Conservation (phyloP, 30 jellyfish, hydroid and myxozoan genomes). For the Mastigias papua region DNA sequence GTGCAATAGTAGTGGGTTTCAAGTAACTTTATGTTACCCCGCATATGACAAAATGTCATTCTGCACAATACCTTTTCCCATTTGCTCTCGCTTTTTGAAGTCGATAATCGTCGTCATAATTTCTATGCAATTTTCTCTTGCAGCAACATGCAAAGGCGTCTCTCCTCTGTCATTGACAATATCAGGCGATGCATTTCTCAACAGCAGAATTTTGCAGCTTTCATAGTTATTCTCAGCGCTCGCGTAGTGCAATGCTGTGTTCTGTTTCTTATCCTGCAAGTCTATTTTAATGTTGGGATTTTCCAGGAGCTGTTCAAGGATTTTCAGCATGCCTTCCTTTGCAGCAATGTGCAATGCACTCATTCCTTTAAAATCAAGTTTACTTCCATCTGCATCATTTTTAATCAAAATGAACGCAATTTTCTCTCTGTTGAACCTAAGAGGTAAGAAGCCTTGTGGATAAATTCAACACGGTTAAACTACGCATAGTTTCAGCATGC, state of each 20-base stretch:
- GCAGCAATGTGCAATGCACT: constrained; percentile 48
- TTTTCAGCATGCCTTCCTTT: neutral
- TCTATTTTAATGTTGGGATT: constrained; percentile 2
- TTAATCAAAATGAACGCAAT: constrained; percentile 23
- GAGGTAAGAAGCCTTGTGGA: neutral
- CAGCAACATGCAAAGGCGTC: constrained; percentile 48
- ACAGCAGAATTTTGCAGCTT: constrained; percentile 28
- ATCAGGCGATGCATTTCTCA: constrained; percentile 32
- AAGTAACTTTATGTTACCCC: too few species aligned
- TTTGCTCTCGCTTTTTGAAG: neutral
- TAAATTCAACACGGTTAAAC: too few species aligned
- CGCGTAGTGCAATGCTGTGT: constrained; percentile 50
- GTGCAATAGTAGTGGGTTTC: too few species aligned
- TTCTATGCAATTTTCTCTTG: constrained; percentile 12
- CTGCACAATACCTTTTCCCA: neutral
- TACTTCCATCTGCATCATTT: constrained; percentile 18
- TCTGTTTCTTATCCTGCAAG: constrained; percentile 11
- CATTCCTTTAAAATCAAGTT: constrained; percentile 19
- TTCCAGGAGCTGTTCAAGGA: constrained; percentile 24
- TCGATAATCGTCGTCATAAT: neutral
- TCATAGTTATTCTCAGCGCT: neutral
- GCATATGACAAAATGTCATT: neutral
- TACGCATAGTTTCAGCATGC: too few species aligned
- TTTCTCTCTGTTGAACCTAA: constrained; percentile 33
- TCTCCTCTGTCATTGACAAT: constrained; percentile 33